Evolutionary conservation across 2,888 invertebrate species (phyloP).

Genomic region (Monoplex corrugatus): DNA sequence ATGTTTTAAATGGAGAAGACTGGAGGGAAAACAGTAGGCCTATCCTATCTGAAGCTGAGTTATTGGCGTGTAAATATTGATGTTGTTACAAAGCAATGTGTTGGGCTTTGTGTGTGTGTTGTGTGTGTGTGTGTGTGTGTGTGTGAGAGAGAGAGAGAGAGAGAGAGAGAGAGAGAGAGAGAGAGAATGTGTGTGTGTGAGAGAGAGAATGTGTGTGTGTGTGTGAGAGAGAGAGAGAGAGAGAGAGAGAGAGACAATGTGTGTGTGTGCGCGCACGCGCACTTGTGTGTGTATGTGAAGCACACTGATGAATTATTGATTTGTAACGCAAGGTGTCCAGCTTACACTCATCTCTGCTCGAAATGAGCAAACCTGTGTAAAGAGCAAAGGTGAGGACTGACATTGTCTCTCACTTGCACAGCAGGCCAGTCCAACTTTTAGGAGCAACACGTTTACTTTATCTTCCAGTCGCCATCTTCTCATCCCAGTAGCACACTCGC

Average conservation of each 20-base stretch:
- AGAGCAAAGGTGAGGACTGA: too few relatives aligned
- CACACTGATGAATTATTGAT: too few relatives aligned
- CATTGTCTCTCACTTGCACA: background rate
- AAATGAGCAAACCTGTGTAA: too few relatives aligned
- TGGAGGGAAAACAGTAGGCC: too few relatives aligned
- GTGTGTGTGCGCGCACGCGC: background rate
- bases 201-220: background rate
- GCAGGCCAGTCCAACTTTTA: background rate
- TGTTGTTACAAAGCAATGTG: too few relatives aligned
- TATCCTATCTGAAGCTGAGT: too few relatives aligned
- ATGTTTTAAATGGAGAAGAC: too few relatives aligned
- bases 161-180: too few relatives aligned
- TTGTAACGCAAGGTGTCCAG: background rate
- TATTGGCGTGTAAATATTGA: background rate
- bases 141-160: background rate
- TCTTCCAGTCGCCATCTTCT: background rate
- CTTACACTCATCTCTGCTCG: background rate
- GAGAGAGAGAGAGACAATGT: background rate
- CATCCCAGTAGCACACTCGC: too few relatives aligned
- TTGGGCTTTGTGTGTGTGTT: too few relatives aligned
- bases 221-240: background rate
- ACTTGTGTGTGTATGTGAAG: background rate
- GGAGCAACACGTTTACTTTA: background rate
- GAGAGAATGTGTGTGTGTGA: background rate
- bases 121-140: constrained; percentile 1